These are phyloP conservation scores for Trididemnum clinides DNA, from an alignment of 23 tunicate species.

Conservation along the genomic window DNA sequence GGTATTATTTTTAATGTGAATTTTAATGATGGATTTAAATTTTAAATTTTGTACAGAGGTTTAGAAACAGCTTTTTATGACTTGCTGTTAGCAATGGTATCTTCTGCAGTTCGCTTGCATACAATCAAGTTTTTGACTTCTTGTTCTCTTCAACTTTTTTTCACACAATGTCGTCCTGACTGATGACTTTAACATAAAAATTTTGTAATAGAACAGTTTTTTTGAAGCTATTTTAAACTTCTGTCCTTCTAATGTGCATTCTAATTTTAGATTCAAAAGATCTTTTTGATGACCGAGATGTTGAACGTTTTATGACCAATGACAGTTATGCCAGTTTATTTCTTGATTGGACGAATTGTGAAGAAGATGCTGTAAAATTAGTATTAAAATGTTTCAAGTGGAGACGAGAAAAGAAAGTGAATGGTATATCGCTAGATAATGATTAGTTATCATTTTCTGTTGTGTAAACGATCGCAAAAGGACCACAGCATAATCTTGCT, in stretches of 20 bases:
- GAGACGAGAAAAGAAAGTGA: conserved; percentile 53
- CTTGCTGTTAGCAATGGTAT: background rate
- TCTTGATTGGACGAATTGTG: conserved; percentile 60
- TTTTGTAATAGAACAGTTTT: too few relatives aligned
- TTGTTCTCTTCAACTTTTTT: background rate
- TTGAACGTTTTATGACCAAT: conserved; percentile 16
- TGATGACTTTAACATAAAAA: background rate
- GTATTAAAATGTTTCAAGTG: conserved; percentile 63
- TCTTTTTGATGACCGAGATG: conserved; percentile 16
- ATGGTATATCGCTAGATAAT: conserved; percentile 47
- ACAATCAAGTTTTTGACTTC: background rate
- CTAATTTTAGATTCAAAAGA: conserved; percentile 2
- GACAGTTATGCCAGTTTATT: conserved; percentile 46
- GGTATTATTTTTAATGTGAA: too few relatives aligned
- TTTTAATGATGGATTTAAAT: too few relatives aligned
- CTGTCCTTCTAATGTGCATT: background rate
- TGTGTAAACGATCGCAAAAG: too few relatives aligned
- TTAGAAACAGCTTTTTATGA: too few relatives aligned
- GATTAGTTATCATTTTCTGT: too few relatives aligned
- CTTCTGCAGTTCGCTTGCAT: background rate
- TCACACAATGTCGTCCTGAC: background rate
- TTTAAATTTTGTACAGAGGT: too few relatives aligned
- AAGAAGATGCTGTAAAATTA: conserved; percentile 54
- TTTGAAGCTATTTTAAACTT: too few relatives aligned
- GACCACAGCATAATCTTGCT: too few relatives aligned